Base-by-base conservation (phyloP, 2,888 invertebrate genomes). In the Frankliniella intonsa region DNA sequence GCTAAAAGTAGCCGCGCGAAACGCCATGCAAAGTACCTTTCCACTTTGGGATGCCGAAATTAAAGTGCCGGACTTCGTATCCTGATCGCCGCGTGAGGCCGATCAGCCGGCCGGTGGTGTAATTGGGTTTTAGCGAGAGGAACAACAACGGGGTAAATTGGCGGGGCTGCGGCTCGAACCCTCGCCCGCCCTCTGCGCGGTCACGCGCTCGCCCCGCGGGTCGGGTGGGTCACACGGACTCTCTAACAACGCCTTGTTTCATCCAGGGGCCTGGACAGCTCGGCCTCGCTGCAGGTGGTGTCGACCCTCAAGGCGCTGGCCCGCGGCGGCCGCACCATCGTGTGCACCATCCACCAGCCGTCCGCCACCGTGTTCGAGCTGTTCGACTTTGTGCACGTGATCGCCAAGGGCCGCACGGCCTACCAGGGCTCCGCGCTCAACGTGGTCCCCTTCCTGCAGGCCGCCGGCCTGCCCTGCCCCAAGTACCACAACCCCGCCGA, bases 401-500 rank as follows among this genome's bases (percentile, higher is more conserved):
- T 92, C 81, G 89, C 90, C n/a, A 89, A 89, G 83, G 92, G 91
- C 1, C 88, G 89, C 83, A 91, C 90, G 86, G 88, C 91, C 50
- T 92, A 91, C 86, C 88, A 90, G 83, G 92, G 92, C 19, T 87
- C 89, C 14, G 88, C 89, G 10, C 85, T 85, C 80, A 88, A 88
- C 76, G 86, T 91, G 49, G 87, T 92, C 50, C 90, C 90, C 11
- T 91, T 90, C 86, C 87, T 91, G 76, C 87, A 88, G 50, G 86
- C 88, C 2, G 88, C 90, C 84, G 89, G 89, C 11, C 87, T 91
- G 62, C 87, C 89, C 27, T 91, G 91, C 86, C 91, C 91, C 0
- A 87, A 89, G 82, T 91, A 91, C 85, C 91, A 92, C 86, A 92
- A 91, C 85, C 91, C 91, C 8, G 90, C 91, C n/a, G 92, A 91